Evolutionary conservation across 1,140 invertebrate genomes (phyloP).

Genomic region (Brachystomella parvula): DNA sequence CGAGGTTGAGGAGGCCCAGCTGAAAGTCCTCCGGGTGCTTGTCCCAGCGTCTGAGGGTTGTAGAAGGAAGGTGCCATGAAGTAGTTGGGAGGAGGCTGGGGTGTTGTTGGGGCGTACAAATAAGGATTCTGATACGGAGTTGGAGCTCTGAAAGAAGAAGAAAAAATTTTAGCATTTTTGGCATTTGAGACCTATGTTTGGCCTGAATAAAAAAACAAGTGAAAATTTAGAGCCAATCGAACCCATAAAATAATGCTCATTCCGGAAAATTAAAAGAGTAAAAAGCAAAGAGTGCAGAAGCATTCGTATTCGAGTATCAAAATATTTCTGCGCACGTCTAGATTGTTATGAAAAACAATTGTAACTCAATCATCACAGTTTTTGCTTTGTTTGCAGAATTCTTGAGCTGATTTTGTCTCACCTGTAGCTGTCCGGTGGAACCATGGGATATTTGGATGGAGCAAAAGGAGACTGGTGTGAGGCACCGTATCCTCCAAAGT

Average conservation of each 20-base stretch:
- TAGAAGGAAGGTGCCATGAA: slow-evolving; percentile 37
- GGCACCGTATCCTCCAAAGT: slow-evolving; percentile 18
- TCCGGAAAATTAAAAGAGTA: no score
- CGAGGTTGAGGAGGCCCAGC: slow-evolving; percentile 19
- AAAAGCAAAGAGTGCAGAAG: no score
- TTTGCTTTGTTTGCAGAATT: no score
- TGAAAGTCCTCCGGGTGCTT: slow-evolving; percentile 21
- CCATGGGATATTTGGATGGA: slow-evolving; percentile 34
- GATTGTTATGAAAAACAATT: no score
- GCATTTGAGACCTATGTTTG: no score
- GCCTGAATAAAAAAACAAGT: background rate
- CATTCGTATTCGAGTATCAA: no score
- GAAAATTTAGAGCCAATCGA: slow-evolving; percentile 2
- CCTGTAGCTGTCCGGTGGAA: slow-evolving; percentile 36
- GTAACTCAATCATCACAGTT: no score
- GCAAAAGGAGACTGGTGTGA: slow-evolving; percentile 37
- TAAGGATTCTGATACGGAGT: slow-evolving; percentile 34
- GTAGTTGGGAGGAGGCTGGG: slow-evolving; percentile 26
- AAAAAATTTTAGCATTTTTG: slow-evolving; percentile 8
- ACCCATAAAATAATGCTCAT: no score
- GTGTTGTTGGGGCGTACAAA: slow-evolving; percentile 28
- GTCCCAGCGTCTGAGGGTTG: slow-evolving; percentile 26
- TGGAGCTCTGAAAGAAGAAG: slow-evolving; percentile 26
- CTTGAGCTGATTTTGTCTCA: slow-evolving; percentile 1
- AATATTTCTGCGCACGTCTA: no score